phyloP scores from a whole-genome alignment of 1,140 invertebrate genomes.

The Scaptomyza graminum region DNA sequence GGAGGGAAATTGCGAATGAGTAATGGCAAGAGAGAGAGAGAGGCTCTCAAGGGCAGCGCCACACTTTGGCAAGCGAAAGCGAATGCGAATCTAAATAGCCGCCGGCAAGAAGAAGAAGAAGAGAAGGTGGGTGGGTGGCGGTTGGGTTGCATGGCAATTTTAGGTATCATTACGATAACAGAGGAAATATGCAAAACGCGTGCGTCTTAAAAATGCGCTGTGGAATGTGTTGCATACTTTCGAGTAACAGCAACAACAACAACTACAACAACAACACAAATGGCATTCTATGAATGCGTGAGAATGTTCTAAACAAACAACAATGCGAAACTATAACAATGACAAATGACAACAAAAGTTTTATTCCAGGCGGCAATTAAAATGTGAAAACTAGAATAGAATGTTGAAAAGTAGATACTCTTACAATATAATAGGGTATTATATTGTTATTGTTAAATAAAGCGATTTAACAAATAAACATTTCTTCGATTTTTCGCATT shows the following conservation, averaged over 20 bases:
- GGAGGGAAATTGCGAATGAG: constrained; percentile 51
- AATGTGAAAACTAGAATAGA: too few species aligned
- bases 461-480: neutral
- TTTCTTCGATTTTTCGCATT: too few species aligned
- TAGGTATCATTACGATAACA: constrained; percentile 21
- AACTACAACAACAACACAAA: constrained; percentile 15
- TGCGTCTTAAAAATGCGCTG: constrained; percentile 21
- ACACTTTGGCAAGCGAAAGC: constrained; percentile 40
- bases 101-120: neutral
- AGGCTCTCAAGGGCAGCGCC: constrained; percentile 57
- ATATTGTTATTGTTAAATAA: neutral
- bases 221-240: constrained; percentile 74
- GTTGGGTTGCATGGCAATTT: neutral
- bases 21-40: constrained; percentile 60
- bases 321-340: constrained; percentile 4
- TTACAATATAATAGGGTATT: neutral
- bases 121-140: neutral
- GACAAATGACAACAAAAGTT: neutral
- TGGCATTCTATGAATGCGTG: neutral
- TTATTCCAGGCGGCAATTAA: neutral
- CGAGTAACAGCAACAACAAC: constrained; percentile 27
- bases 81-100: constrained; percentile 67
- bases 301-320: constrained; percentile 32
- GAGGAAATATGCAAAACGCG: constrained; percentile 44
- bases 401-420: too few species aligned